Percentiles rank a stretch among this genome's conserved stretches.
These are phyloP conservation scores for Halocynthia aurantium DNA, from an alignment of 23 tunicate species.

Conservation along the genomic window DNA sequence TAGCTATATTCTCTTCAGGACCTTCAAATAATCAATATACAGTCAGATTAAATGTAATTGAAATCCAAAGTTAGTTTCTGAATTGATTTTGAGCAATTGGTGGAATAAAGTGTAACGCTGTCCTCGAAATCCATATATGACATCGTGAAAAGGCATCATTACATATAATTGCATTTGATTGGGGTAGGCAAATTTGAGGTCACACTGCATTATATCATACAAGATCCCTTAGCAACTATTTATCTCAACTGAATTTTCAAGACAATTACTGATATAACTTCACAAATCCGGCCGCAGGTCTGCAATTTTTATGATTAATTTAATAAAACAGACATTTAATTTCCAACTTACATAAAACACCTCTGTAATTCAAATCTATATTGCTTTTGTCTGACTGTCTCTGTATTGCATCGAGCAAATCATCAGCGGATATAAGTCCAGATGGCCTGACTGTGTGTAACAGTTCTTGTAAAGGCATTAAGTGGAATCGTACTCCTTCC, in stretches of 20 bases:
- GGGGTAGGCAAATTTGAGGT: too few relatives aligned
- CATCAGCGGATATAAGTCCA: constrained; percentile 64
- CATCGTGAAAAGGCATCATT: too few relatives aligned
- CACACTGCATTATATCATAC: too few relatives aligned
- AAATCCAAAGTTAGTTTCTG: too few relatives aligned
- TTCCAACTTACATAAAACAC: constrained; percentile 34
- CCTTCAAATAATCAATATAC: constrained; percentile 7
- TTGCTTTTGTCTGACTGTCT: constrained; percentile 65
- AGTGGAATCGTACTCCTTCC: constrained; percentile 67
- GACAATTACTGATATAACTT: too few relatives aligned
- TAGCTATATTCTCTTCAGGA: constrained; percentile 89
- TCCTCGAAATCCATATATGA: too few relatives aligned
- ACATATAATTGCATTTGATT: too few relatives aligned
- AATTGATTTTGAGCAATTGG: too few relatives aligned
- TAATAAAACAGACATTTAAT: not conserved
- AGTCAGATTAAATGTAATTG: not conserved
- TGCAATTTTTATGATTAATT: constrained; percentile 1
- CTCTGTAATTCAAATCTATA: constrained; percentile 47
- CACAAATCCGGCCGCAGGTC: not conserved
- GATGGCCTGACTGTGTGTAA: constrained; percentile 80
- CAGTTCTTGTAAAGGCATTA: constrained; percentile 73
- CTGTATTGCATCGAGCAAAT: constrained; percentile 78
- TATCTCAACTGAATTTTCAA: too few relatives aligned
- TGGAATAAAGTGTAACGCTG: too few relatives aligned
- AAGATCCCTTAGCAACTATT: too few relatives aligned